Conservation (phyloP, 1,140 invertebrate genomes). For the Chelonus insularis region DNA sequence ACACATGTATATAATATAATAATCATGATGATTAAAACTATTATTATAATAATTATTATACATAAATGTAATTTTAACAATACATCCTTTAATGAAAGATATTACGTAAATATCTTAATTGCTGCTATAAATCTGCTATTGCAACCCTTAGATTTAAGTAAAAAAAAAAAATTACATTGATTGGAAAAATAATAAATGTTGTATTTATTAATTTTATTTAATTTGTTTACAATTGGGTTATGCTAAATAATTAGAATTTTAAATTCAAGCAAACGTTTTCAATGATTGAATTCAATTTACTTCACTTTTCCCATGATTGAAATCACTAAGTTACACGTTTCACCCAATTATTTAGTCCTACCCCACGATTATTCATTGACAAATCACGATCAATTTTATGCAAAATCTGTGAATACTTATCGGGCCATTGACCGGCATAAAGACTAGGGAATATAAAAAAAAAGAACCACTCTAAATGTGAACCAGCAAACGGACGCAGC, state of each 20-base stretch:
- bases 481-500: slow-evolving; percentile 18
- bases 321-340: too few relatives aligned
- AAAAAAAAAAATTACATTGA: slow-evolving; percentile 19
- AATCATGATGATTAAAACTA: slow-evolving; percentile 23
- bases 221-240: too few relatives aligned
- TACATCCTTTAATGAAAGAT: slow-evolving; percentile 24
- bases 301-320: too few relatives aligned
- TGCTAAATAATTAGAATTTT: too few relatives aligned
- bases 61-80: slow-evolving; percentile 23
- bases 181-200: background rate
- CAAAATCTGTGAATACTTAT: too few relatives aligned
- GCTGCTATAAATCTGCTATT: slow-evolving; percentile 27
- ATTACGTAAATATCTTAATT: slow-evolving; percentile 23
- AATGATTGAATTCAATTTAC: too few relatives aligned
- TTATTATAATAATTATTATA: slow-evolving; percentile 20
- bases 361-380: too few relatives aligned
- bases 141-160: slow-evolving; percentile 28
- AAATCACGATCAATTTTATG: too few relatives aligned
- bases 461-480: too few relatives aligned
- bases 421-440: slow-evolving; percentile 11
- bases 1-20: slow-evolving; percentile 27
- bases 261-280: too few relatives aligned
- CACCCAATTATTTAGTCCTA: too few relatives aligned
- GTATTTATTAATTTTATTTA: too few relatives aligned
- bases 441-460: background rate